Percentiles rank a stretch among this genome's conserved stretches.
phyloP scores from a whole-genome alignment of 1,140 invertebrate genomes.

The Drosophila funebris region DNA sequence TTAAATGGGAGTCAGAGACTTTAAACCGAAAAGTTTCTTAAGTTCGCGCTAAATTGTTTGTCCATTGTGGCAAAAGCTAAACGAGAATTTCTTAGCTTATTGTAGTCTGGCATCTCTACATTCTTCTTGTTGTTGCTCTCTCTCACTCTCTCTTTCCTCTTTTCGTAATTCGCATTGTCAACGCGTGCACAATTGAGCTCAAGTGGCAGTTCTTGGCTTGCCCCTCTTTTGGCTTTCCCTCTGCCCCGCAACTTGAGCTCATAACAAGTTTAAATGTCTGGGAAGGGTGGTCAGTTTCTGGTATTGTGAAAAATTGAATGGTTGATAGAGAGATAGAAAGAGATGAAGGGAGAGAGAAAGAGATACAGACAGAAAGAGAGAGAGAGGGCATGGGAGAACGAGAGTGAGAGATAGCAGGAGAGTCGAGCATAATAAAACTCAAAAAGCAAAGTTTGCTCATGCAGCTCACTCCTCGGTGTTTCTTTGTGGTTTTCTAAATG shows the following conservation, averaged over 20 bases:
- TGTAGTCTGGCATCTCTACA: not conserved
- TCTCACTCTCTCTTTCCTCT: not conserved
- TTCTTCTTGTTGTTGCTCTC: not conserved
- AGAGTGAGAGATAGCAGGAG: not conserved
- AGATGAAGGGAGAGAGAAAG: not conserved
- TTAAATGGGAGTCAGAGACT: constrained; percentile 14
- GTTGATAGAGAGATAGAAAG: not conserved
- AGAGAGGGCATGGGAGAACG: no score
- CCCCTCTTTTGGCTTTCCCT: constrained; percentile 12
- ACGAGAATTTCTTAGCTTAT: constrained; percentile 31
- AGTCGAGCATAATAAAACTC: constrained; percentile 8
- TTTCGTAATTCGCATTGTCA: constrained; percentile 66
- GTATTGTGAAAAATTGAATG: constrained; percentile 14
- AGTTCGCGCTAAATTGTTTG: constrained; percentile 24
- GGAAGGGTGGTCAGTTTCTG: constrained; percentile 33
- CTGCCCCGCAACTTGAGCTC: constrained; percentile 21
- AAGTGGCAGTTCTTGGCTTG: constrained; percentile 63
- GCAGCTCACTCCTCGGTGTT: constrained; percentile 11
- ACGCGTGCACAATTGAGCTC: constrained; percentile 76
- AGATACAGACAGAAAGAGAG: not conserved
- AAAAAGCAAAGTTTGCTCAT: constrained; percentile 20
- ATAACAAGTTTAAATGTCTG: constrained; percentile 71
- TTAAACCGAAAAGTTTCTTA: constrained; percentile 17
- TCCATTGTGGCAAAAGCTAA: constrained; percentile 30
- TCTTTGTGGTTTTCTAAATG: constrained; percentile 8